Conservation (phyloP, 1,140 invertebrate genomes). For the Magallana angulata region DNA sequence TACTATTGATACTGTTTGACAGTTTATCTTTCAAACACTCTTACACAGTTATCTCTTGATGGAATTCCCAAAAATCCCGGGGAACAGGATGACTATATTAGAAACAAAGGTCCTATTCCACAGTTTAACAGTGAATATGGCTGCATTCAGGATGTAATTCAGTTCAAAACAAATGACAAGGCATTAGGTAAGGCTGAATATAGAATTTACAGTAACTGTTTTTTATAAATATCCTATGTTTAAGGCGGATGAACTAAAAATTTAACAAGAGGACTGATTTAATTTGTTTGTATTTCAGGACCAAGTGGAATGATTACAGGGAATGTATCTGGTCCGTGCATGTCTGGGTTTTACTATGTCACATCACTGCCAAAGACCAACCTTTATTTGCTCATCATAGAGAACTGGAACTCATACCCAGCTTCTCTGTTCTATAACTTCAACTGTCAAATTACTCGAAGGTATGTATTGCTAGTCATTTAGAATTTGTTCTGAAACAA, state of each 20-base stretch:
- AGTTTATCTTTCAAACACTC: background rate
- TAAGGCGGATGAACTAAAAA: too few species aligned
- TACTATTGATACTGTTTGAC: too few species aligned
- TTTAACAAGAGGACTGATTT: too few species aligned
- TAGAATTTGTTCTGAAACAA: too few species aligned
- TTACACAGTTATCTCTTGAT: slow-evolving; percentile 76
- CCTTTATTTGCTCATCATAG: slow-evolving; percentile 80
- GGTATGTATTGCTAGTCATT: slow-evolving; percentile 61
- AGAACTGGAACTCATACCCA: slow-evolving; percentile 77
- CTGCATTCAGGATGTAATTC: slow-evolving; percentile 80
- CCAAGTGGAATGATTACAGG: slow-evolving; percentile 80
- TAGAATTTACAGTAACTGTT: too few species aligned
- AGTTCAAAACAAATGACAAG: slow-evolving; percentile 74
- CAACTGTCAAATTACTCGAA: slow-evolving; percentile 79
- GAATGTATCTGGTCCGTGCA: slow-evolving; percentile 80
- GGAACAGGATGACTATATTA: slow-evolving; percentile 79
- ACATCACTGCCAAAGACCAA: slow-evolving; percentile 79
- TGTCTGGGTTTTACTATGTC: slow-evolving; percentile 81
- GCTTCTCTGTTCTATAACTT: slow-evolving; percentile 79
- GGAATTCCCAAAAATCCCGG: slow-evolving; percentile 80
- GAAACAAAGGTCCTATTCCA: slow-evolving; percentile 79
- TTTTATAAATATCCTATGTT: too few species aligned
- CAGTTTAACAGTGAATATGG: slow-evolving; percentile 80
- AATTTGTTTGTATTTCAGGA: slow-evolving; percentile 60
- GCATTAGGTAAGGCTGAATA: slow-evolving; percentile 70